Conservation (phyloP, 2,113 vertebrate genomes). For the Galbula dea region DNA sequence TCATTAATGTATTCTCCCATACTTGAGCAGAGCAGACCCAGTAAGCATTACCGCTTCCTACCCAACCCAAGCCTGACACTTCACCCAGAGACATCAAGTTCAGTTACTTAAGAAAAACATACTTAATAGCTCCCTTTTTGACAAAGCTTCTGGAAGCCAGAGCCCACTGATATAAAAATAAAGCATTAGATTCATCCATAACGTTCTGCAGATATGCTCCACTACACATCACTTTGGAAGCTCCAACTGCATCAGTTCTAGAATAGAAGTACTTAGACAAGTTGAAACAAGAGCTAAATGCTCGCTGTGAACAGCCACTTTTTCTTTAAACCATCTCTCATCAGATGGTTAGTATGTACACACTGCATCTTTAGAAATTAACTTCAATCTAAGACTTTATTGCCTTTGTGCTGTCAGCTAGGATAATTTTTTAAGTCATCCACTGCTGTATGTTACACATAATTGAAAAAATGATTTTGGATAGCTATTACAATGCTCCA, state of each 20-base stretch:
- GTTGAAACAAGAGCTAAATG: background rate
- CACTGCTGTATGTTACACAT: background rate
- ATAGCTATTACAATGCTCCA: slow-evolving; percentile 35
- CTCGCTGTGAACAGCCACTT: background rate
- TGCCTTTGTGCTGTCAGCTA: slow-evolving; percentile 25
- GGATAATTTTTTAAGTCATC: slow-evolving; percentile 11
- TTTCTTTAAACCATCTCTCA: background rate
- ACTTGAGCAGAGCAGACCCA: background rate
- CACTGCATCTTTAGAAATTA: background rate
- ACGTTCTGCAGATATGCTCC: background rate
- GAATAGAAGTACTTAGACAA: background rate
- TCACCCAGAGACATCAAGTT: background rate
- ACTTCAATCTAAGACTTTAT: background rate
- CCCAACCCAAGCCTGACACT: background rate
- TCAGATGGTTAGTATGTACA: background rate
- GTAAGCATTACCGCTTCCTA: background rate
- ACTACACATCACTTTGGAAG: background rate
- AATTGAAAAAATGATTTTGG: slow-evolving; percentile 54
- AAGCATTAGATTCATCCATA: background rate
- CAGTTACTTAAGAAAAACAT: background rate
- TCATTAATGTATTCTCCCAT: background rate
- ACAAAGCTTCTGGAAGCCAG: background rate
- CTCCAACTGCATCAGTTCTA: background rate
- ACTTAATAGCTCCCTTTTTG: background rate
- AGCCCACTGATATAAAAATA: background rate